Percentiles rank a stretch among this genome's conserved stretches.
Conservation (phyloP, 2,888 invertebrate genomes). For the Reticulitermes lucifugus region DNA sequence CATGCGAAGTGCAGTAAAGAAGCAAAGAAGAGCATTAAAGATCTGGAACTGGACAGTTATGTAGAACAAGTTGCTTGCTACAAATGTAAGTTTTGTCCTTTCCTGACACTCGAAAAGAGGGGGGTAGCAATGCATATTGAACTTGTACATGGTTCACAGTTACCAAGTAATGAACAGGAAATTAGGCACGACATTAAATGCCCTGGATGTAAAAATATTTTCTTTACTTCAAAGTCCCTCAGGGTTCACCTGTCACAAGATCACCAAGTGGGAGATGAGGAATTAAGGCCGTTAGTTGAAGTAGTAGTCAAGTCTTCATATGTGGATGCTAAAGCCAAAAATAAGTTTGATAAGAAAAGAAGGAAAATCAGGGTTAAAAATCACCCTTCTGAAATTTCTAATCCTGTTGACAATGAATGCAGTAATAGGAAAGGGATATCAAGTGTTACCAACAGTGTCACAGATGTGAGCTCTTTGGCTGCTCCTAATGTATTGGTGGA, state of each 20-base stretch:
- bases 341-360: conserved; percentile 63
- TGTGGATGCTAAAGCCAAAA: conserved; percentile 60
- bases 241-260: conserved; percentile 75
- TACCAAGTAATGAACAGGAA: neutral
- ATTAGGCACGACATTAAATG: conserved; percentile 44
- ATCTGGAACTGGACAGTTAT: conserved; percentile 9
- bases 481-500: neutral
- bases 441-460: conserved; percentile 65
- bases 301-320: conserved; percentile 64
- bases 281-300: conserved; percentile 70
- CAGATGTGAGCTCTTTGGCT: conserved; percentile 56
- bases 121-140: conserved; percentile 42
- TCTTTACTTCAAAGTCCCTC: conserved; percentile 64
- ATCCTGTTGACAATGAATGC: neutral
- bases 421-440: conserved; percentile 57
- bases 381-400: conserved; percentile 1
- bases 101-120: conserved; percentile 45
- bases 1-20: neutral
- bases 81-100: conserved; percentile 51
- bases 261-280: conserved; percentile 74
- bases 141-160: conserved; percentile 37
- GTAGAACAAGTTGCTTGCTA: conserved; percentile 48
- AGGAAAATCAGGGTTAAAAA: conserved; percentile 59
- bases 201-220: conserved; percentile 49
- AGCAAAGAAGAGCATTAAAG: neutral